Evolutionary conservation across 2,113 vertebrate genomes (phyloP), one percentile per base, ranked within the genome.

Genomic region (Polypterus bichir): DNA sequence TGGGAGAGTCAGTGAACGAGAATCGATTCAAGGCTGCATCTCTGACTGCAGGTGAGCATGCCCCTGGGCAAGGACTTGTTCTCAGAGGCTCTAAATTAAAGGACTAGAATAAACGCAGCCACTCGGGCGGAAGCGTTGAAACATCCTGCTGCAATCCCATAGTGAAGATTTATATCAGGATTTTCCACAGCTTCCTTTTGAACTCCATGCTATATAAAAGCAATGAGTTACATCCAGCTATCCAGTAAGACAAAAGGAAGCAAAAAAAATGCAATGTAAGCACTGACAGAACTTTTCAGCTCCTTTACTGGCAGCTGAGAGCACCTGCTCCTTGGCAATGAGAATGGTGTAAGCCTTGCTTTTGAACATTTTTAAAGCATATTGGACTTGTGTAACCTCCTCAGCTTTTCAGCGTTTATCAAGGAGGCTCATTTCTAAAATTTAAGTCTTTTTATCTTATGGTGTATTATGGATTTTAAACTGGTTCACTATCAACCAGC

Each of bases 1-100:
- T 59, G 75, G 75, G 75, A 75, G 68, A 72, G 66, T 69, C 62
- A 71, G 68, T 66, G 71, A 77, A 69, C 63, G 65, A 69, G 73
- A 70, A 77, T 77, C 75, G 67, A 77, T 7, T 52, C 51, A 52
- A 52, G 51, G 51, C 51, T 52, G 27, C 27, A 27, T 27, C 27
- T 27, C 27, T 27, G 27, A 27, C 27, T 27, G 51, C 74, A 70
- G 65, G 69, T 65, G 73, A 70, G 75, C 67, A 48, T 64, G 73
- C 71, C 71, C 73, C 60, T 57, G 49, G 49, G 56, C 47, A 46
- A 3, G 5, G 45, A 46, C 10, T 4, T 44, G 46, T 57, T 59
- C 52, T 49, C 60, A n/a, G 6, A 27, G 48, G 49, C 47, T 64
- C 59, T 57, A 58, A 48, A 57, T 69, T 69, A 67, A 72, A 70